Evolutionary conservation across 1,140 invertebrate genomes (phyloP).

Genomic region (Ditylenchus dipsaci): DNA sequence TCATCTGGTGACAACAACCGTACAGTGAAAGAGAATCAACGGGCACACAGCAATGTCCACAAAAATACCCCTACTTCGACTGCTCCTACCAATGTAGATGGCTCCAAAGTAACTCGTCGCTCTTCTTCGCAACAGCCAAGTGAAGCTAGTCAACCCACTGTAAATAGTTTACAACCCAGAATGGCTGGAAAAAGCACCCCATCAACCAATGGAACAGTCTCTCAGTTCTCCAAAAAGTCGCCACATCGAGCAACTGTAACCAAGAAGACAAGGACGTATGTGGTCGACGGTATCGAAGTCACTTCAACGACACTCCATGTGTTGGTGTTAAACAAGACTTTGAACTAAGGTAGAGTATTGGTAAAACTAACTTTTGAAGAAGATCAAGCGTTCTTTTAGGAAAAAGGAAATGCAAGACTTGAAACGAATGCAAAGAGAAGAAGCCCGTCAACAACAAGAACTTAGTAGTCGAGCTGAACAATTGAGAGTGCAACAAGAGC

Average conservation of each 20-base stretch:
- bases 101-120: no score
- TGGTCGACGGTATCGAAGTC: constrained; percentile 41
- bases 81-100: no score
- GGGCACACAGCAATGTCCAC: no score
- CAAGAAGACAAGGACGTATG: constrained; percentile 51
- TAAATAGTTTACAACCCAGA: background rate
- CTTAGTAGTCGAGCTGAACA: constrained; percentile 37
- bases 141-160: background rate
- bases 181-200: background rate
- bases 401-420: constrained; percentile 54
- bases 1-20: no score
- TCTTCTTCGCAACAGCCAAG: background rate
- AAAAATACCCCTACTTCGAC: no score
- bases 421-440: constrained; percentile 53
- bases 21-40: no score
- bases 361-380: constrained; percentile 23
- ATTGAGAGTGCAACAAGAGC: constrained; percentile 42
- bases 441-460: constrained; percentile 48
- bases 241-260: constrained; percentile 51
- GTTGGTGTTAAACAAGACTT: constrained; percentile 50
- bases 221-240: constrained; percentile 19
- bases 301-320: constrained; percentile 57
- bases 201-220: background rate
- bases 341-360: constrained; percentile 38
- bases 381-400: background rate